phyloP scores from a whole-genome alignment of 2,888 invertebrate species.

The Philereme transversata region DNA sequence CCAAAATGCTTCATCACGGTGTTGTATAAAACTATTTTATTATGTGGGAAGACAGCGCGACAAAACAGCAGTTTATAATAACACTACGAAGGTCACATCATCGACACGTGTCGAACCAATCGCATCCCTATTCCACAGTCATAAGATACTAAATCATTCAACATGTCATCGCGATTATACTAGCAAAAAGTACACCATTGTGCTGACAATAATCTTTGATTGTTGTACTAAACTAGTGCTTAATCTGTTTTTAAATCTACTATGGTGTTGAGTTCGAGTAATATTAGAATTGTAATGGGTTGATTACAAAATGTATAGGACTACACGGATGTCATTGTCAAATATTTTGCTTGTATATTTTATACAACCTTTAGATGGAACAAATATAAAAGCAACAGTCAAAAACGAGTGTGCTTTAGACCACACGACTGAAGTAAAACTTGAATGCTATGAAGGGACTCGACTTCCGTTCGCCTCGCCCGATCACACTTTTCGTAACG shows the following conservation, averaged over 20 bases:
- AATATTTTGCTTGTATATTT: no score
- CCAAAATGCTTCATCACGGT: no score
- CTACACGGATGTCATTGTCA: no score
- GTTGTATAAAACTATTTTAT: neutral
- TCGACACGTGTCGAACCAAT: constrained; percentile 17
- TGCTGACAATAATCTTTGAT: constrained; percentile 17
- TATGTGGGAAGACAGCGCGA: constrained; percentile 3
- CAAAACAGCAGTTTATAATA: constrained; percentile 1
- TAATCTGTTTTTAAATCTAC: constrained; percentile 23
- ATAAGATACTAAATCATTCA: constrained; percentile 12
- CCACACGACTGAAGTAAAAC: no score
- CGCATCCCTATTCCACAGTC: constrained; percentile 8
- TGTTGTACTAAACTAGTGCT: constrained; percentile 11
- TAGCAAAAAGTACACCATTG: constrained; percentile 25
- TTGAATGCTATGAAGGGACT: no score
- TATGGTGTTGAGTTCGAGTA: neutral
- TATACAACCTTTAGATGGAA: no score
- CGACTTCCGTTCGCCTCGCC: no score
- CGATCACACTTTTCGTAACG: no score
- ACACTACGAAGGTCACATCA: constrained; percentile 20
- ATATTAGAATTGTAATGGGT: no score
- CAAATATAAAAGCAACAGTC: no score
- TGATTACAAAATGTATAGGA: no score
- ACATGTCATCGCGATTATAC: constrained; percentile 3
- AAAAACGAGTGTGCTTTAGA: no score